Conservation (phyloP, 2,113 vertebrate genomes). For the Lagopus leucura region DNA sequence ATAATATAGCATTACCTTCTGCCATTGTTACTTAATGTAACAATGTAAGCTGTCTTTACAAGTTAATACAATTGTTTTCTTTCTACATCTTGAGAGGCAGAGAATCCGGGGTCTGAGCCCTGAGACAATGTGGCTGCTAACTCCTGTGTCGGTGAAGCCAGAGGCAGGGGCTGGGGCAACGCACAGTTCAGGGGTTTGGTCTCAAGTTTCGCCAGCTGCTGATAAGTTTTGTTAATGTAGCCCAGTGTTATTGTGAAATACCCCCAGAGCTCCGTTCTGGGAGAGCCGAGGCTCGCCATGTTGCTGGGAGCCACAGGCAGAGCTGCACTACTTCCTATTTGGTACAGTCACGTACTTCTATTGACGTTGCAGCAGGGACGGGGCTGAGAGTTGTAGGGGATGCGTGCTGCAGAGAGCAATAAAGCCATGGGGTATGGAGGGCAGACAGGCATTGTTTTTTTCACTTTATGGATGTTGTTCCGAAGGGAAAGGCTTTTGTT, state of each 20-base stretch:
- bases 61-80: not conserved
- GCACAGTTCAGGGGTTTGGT: rapidly evolving
- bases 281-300: not conserved
- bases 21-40: not conserved
- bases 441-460: not conserved
- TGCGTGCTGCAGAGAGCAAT: not conserved
- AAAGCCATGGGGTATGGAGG: not conserved
- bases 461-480: not conserved
- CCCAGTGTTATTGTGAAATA: not conserved
- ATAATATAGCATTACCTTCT: not conserved
- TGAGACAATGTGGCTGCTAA: not conserved
- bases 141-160: not conserved
- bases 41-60: not conserved
- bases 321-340: not conserved
- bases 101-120: not conserved
- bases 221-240: not conserved
- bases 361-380: rapidly evolving
- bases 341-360: not conserved
- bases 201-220: not conserved
- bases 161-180: rapidly evolving
- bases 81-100: not conserved
- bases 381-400: not conserved
- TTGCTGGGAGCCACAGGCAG: not conserved
- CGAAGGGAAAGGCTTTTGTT: not conserved
- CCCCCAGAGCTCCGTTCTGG: not conserved